Evolutionary conservation across 1,140 invertebrate species (phyloP).

Genomic region (Apis dorsata): DNA sequence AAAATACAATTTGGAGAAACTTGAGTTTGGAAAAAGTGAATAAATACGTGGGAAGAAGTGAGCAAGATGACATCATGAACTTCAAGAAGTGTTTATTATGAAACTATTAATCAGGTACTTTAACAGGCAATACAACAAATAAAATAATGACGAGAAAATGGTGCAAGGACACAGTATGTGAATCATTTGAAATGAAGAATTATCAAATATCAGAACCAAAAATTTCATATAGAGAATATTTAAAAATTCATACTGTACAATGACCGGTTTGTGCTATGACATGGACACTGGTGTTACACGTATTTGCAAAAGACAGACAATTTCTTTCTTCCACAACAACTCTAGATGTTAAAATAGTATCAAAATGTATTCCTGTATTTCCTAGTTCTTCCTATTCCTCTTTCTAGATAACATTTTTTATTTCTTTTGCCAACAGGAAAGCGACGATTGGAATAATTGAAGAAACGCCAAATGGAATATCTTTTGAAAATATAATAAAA

Average conservation of each 20-base stretch:
- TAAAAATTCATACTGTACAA: constrained; percentile 34
- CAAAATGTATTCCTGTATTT: constrained; percentile 38
- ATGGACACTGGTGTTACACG: constrained; percentile 30
- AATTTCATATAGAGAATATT: constrained; percentile 15
- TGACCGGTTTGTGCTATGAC: constrained; percentile 33
- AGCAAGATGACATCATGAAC: background rate
- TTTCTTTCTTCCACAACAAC: constrained; percentile 36
- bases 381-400: constrained; percentile 29
- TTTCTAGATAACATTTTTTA: constrained; percentile 20
- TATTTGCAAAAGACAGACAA: constrained; percentile 41
- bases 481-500: background rate
- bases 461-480: background rate
- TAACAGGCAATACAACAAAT: background rate
- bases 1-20: constrained; percentile 35
- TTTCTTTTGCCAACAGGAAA: constrained; percentile 52
- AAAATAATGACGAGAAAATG: constrained; percentile 14
- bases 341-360: constrained; percentile 38
- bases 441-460: background rate
- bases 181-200: constrained; percentile 1
- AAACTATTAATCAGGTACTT: background rate
- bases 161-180: constrained; percentile 1
- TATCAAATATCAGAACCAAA: constrained; percentile 1
- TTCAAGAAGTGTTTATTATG: constrained; percentile 1
- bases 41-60: background rate
- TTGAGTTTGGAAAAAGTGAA: constrained; percentile 8